Evolutionary conservation across 2,113 vertebrate genomes (phyloP).

Genomic region (Strix aluco): DNA sequence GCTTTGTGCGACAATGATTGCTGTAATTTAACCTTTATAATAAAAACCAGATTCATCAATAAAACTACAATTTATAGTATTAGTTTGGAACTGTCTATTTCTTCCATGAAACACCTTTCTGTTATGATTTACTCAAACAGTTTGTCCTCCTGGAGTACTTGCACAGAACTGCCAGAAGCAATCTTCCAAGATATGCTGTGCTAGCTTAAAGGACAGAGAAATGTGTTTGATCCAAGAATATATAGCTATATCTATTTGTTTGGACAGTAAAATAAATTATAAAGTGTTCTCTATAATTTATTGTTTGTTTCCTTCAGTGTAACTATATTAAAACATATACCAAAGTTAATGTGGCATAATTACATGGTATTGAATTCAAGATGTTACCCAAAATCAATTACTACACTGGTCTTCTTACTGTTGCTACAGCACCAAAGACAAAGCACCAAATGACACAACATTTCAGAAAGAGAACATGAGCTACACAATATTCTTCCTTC

Average conservation of each 20-base stretch:
- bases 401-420: neutral
- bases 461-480: neutral
- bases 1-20: constrained; percentile 60
- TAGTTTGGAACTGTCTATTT: constrained; percentile 62
- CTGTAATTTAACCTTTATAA: constrained; percentile 70
- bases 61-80: constrained; percentile 65
- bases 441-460: neutral
- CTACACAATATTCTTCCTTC: neutral
- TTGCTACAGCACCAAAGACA: neutral
- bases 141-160: constrained; percentile 6
- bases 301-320: neutral
- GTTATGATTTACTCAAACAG: constrained; percentile 46
- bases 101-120: constrained; percentile 45
- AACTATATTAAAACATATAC: neutral
- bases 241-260: neutral
- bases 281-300: neutral
- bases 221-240: neutral
- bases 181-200: neutral
- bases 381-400: neutral
- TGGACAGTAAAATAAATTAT: neutral
- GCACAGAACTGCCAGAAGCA: neutral
- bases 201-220: neutral
- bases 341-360: neutral
- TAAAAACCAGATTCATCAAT: constrained; percentile 64
- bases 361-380: neutral